Percentiles rank a stretch among this genome's conserved stretches.
phyloP scores from a whole-genome alignment of 1,140 invertebrate species.

The Apis laboriosa region DNA sequence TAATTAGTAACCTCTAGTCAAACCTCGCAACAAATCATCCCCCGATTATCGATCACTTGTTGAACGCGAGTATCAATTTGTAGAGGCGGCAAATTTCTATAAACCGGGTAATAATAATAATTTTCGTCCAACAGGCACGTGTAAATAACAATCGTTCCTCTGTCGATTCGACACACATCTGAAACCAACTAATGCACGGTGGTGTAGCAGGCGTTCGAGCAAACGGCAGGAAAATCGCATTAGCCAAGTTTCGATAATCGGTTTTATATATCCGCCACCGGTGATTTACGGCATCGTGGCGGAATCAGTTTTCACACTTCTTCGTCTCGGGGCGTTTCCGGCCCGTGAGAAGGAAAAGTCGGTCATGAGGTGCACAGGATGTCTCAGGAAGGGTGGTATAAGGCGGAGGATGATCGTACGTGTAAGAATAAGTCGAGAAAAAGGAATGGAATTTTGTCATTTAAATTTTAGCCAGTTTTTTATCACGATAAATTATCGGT shows the following conservation, averaged over 20 bases:
- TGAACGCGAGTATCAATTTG: neutral
- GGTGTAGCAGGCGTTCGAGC: neutral
- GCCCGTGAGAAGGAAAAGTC: slow-evolving; percentile 14
- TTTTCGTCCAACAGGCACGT: neutral
- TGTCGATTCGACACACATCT: neutral
- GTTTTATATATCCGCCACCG: slow-evolving; percentile 54
- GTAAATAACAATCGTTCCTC: slow-evolving; percentile 4
- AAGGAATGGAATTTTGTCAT: too few species aligned
- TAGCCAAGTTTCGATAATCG: slow-evolving; percentile 64
- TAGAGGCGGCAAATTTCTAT: neutral
- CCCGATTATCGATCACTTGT: neutral
- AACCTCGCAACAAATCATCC: neutral
- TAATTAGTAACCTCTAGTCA: neutral
- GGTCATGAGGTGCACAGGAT: slow-evolving; percentile 6
- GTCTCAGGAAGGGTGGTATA: too few species aligned
- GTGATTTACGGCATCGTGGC: slow-evolving; percentile 46
- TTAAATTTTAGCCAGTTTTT: too few species aligned
- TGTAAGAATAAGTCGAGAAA: too few species aligned
- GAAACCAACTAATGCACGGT: neutral
- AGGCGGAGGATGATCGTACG: too few species aligned
- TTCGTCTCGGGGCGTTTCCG: neutral
- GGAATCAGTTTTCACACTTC: slow-evolving; percentile 27
- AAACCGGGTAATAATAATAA: neutral
- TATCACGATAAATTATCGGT: too few species aligned
- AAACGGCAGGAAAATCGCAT: slow-evolving; percentile 55